Base-by-base conservation (phyloP, 2,888 invertebrate species). In the Drosophila ochracea region DNA sequence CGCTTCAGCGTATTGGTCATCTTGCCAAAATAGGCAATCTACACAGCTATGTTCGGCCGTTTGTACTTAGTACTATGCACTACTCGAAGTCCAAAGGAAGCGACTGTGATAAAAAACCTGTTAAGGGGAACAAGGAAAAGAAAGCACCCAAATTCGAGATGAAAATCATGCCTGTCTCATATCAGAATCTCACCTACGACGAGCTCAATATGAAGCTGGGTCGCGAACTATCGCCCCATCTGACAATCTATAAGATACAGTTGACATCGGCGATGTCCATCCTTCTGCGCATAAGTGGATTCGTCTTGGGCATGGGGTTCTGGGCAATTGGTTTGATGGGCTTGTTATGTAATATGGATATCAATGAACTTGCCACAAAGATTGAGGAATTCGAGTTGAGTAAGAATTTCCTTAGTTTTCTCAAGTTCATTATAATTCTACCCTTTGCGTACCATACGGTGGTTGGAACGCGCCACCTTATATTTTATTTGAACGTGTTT, bases 381-480 rank as follows among this genome's bases (percentile, higher is more conserved):
- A 28, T 73, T 1, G 70, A 83, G 28, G 41, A 58, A 0, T 65
- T 69, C 7, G 72, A 80, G 2, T 58, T 59, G 16, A 49, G 52
- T 10, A 35, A 31, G 3, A 33, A 21, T 0, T 0, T 63, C 1
- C 16, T 83, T 3, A 70, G 54, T 28, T 47, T 41, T 7, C 10
- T 57, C 4, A 87, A 83, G 60, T 57, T 81, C 4, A 1, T 62
- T 4, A 4, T 87, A 2, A 73, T 65, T 1, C 16, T 83, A 1
- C 87, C 87, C 0, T 83, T 87, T 33, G 68, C 77, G n/a, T 87
- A 89, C 50, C 87, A 87, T 37, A 3, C 70, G n/a, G 73, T 79
- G 3, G 81, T 70, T 21, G 87, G 74, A 0, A 68, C 68, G 1
- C 81, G 87, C 0, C 86, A 87, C 31, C n/a, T 87, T 39, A 59